phyloP scores from a whole-genome alignment of 2,888 invertebrate species.

The Bombylius discolor region DNA sequence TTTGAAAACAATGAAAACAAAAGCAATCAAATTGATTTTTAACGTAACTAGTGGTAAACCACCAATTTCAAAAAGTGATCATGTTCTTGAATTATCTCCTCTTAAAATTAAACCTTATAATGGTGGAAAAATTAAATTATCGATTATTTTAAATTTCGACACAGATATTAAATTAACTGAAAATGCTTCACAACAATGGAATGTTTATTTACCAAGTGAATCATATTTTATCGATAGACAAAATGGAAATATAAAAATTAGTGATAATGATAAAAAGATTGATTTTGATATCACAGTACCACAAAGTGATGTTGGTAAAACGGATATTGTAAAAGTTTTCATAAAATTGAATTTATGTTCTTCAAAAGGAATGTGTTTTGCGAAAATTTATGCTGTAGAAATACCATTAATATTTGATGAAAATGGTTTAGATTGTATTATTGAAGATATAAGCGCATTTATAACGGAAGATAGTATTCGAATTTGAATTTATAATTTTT shows the following conservation, averaged over 20 bases:
- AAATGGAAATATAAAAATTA: constrained; percentile 7
- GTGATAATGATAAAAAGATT: constrained; percentile 2
- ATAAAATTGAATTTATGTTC: constrained; percentile 14
- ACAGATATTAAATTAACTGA: constrained; percentile 39
- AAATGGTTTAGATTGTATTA: constrained; percentile 11
- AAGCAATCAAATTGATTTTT: constrained; percentile 21
- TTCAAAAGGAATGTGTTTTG: constrained; percentile 10
- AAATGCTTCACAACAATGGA: constrained; percentile 46
- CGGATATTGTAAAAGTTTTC: constrained; percentile 9
- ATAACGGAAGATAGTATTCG: constrained; percentile 5
- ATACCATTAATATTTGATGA: constrained; percentile 10
- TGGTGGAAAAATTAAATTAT: constrained; percentile 34
- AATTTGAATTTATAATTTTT: neutral
- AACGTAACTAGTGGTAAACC: constrained; percentile 12
- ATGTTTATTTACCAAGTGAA: constrained; percentile 12
- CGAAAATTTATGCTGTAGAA: constrained; percentile 11
- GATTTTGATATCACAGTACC: constrained; percentile 13
- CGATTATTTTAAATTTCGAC: constrained; percentile 34
- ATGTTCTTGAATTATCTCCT: constrained; percentile 10
- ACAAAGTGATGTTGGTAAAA: neutral
- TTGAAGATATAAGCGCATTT: constrained; percentile 11
- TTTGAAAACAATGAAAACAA: constrained; percentile 20
- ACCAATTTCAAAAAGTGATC: constrained; percentile 19
- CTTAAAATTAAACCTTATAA: constrained; percentile 29
- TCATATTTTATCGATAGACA: constrained; percentile 13